These are phyloP conservation scores for Chrysocyon brachyurus DNA, from an alignment of 2,797 vertebrate genomes.

Conservation along the genomic window DNA sequence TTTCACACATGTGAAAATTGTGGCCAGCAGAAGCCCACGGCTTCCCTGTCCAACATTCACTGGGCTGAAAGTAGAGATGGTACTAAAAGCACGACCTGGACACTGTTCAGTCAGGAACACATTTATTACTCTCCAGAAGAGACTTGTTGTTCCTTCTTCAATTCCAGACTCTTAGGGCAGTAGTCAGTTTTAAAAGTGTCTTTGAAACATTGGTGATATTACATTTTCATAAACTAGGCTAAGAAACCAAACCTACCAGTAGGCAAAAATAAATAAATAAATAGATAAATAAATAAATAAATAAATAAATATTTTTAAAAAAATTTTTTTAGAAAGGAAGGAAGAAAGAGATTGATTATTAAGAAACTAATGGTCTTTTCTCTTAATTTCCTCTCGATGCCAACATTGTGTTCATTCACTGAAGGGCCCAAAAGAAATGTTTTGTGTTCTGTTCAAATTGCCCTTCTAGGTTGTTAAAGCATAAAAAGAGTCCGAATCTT, in stretches of 20 bases:
- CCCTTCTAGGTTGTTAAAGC: not conserved
- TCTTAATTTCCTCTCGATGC: not conserved
- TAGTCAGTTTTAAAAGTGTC: not conserved
- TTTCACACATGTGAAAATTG: not conserved
- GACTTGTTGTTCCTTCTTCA: not conserved
- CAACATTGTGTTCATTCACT: conserved; percentile 16
- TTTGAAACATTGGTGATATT: conserved; percentile 39
- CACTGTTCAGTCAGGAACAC: not conserved
- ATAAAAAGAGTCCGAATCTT: conserved; percentile 5
- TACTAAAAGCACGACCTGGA: not conserved
- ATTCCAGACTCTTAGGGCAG: not conserved
- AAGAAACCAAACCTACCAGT: conserved; percentile 17
- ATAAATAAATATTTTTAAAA: no score
- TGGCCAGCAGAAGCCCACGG: not conserved
- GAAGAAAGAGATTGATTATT: not conserved
- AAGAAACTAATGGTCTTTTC: not conserved
- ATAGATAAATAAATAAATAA: no score
- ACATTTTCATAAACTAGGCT: not conserved
- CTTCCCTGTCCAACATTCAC: not conserved
- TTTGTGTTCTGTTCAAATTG: conserved; percentile 1
- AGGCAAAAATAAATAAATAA: not conserved
- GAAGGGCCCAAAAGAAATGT: not conserved
- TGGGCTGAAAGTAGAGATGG: not conserved
- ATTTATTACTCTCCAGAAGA: conserved; percentile 1
- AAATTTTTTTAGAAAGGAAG: not conserved